Evolutionary conservation across 1,140 invertebrate genomes (phyloP).

Genomic region (Vollenhovia emeryi): DNA sequence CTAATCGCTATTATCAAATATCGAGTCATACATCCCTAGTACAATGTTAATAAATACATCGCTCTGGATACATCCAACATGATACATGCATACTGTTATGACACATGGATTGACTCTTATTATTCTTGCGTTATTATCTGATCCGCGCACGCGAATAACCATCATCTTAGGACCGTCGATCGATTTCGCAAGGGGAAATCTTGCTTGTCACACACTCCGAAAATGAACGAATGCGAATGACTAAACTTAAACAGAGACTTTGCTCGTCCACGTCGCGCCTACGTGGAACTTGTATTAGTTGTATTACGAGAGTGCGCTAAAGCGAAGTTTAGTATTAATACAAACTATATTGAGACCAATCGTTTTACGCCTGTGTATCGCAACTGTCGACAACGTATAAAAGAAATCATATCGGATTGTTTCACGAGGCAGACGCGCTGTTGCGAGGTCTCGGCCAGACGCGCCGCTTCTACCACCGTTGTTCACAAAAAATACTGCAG

Average conservation of each 20-base stretch:
- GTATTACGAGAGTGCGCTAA: conserved; percentile 14
- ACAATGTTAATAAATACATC: conserved; percentile 77
- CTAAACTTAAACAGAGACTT: conserved; percentile 58
- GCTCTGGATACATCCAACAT: conserved; percentile 76
- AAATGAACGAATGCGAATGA: conserved; percentile 58
- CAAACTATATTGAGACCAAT: conserved; percentile 65
- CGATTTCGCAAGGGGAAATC: conserved; percentile 21
- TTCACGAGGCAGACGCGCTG: not conserved
- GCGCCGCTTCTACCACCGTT: not conserved
- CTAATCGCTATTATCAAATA: conserved; percentile 74
- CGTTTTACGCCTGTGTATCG: conserved; percentile 37
- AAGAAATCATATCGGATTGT: not conserved
- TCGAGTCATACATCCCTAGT: conserved; percentile 69
- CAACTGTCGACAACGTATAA: conserved; percentile 24
- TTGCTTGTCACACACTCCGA: conserved; percentile 45
- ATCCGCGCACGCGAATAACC: conserved; percentile 45
- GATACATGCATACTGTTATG: conserved; percentile 77
- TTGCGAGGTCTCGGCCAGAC: not conserved
- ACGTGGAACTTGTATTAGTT: conserved; percentile 6
- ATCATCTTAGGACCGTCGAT: conserved; percentile 66
- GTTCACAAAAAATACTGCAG: not conserved
- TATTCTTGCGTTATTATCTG: conserved; percentile 71
- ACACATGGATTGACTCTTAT: conserved; percentile 76
- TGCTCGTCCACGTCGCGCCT: conserved; percentile 50
- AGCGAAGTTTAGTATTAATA: conserved; percentile 46